A percentile compares a stretch with the other conserved stretches of the same genome.
These are phyloP conservation scores for Chironomus riparius DNA, from an alignment of 2,888 invertebrate species.

Conservation along the genomic window DNA sequence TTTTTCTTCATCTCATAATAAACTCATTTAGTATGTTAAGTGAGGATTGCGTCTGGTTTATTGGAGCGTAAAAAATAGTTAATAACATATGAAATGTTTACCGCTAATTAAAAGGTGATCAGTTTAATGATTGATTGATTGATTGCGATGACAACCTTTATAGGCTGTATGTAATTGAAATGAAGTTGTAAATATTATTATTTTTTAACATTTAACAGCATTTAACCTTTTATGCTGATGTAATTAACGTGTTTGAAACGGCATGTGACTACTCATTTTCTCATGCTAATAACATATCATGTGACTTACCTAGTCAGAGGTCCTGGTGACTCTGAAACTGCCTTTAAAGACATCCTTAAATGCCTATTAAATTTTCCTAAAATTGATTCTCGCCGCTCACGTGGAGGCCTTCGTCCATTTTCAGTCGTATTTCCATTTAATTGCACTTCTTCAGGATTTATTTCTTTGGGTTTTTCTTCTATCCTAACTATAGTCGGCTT, in stretches of 20 bases:
- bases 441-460: slow-evolving; percentile 11
- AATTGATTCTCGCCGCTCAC: slow-evolving; percentile 37
- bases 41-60: background rate
- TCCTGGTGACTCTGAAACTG: slow-evolving; percentile 42
- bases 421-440: background rate
- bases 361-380: slow-evolving; percentile 42
- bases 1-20: background rate
- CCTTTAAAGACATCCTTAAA: slow-evolving; percentile 41
- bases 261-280: background rate
- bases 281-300: background rate
- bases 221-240: background rate
- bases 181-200: background rate
- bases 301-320: slow-evolving; percentile 39
- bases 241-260: background rate
- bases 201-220: background rate
- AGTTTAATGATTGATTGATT: background rate
- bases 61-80: background rate
- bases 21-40: background rate
- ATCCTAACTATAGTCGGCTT: slow-evolving; percentile 24
- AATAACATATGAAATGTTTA: background rate
- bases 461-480: slow-evolving; percentile 30
- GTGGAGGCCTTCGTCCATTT: slow-evolving; percentile 28
- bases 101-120: background rate
- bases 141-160: background rate
- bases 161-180: background rate